Conservation (phyloP, 2,113 vertebrate species). For the Pterocles burchelli region DNA sequence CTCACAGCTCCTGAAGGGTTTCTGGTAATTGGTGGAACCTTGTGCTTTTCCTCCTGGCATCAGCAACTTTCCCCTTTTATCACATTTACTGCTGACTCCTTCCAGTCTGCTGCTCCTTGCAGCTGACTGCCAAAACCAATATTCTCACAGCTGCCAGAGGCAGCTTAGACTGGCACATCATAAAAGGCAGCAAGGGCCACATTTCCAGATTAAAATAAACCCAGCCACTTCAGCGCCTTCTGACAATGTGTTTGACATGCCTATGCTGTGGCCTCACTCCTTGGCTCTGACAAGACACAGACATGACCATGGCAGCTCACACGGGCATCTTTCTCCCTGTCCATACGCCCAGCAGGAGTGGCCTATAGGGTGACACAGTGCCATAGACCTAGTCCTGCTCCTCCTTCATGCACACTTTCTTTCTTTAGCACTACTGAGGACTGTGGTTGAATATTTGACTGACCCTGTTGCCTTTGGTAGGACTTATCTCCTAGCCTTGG, state of each 20-base stretch:
- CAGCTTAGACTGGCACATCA: conserved; percentile 72
- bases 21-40: conserved; percentile 34
- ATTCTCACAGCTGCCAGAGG: conserved; percentile 72
- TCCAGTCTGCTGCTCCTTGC: conserved; percentile 69
- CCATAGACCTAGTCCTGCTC: background rate
- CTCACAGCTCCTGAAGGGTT: conserved; percentile 20
- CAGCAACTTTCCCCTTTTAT: conserved; percentile 69
- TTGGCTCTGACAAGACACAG: conserved; percentile 30
- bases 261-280: conserved; percentile 12
- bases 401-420: background rate
- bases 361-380: background rate
- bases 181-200: conserved; percentile 66
- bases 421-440: background rate
- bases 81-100: conserved; percentile 73
- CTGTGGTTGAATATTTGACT: background rate
- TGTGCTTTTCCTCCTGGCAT: conserved; percentile 59
- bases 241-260: conserved; percentile 65
- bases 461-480: background rate
- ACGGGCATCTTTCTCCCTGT: background rate
- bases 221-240: conserved; percentile 61
- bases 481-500: background rate
- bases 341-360: background rate
- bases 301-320: background rate
- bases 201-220: conserved; percentile 71
- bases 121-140: conserved; percentile 75